Evolutionary conservation across 2,797 vertebrate genomes (phyloP).

Genomic region (Valencia hispanica): DNA sequence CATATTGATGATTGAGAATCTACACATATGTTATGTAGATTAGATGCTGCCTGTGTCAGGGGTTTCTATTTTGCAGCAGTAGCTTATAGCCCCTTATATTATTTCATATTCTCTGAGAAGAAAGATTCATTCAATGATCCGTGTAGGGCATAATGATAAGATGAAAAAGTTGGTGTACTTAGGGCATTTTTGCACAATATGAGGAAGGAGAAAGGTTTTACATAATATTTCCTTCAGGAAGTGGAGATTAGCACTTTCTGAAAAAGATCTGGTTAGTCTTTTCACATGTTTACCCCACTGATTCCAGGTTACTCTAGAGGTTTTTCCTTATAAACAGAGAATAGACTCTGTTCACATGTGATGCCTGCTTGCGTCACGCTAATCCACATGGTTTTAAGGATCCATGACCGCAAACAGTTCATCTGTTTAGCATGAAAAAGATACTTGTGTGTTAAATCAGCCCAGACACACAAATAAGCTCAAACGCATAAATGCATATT

Average conservation of each 20-base stretch:
- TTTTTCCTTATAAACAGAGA: conserved; percentile 50
- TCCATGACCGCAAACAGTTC: conserved; percentile 18
- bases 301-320: conserved; percentile 60
- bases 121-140: neutral
- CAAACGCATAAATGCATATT: neutral
- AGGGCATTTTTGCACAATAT: conserved; percentile 22
- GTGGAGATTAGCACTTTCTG: conserved; percentile 59
- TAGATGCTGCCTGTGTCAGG: neutral
- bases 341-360: conserved; percentile 63
- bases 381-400: conserved; percentile 50
- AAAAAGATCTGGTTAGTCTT: conserved; percentile 75
- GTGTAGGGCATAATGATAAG: neutral
- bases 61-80: neutral
- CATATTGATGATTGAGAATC: no score
- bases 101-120: neutral
- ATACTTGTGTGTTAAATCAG: neutral
- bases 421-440: conserved; percentile 22
- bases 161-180: neutral
- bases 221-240: conserved; percentile 56
- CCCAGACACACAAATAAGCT: neutral
- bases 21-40: neutral
- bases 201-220: conserved; percentile 27
- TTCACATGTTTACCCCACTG: conserved; percentile 58
- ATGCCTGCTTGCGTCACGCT: conserved; percentile 33
- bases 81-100: neutral